A percentile compares a stretch with the other conserved stretches of the same genome.
phyloP scores from a whole-genome alignment of 2,113 vertebrate species.

The Puffinus mauretanicus region DNA sequence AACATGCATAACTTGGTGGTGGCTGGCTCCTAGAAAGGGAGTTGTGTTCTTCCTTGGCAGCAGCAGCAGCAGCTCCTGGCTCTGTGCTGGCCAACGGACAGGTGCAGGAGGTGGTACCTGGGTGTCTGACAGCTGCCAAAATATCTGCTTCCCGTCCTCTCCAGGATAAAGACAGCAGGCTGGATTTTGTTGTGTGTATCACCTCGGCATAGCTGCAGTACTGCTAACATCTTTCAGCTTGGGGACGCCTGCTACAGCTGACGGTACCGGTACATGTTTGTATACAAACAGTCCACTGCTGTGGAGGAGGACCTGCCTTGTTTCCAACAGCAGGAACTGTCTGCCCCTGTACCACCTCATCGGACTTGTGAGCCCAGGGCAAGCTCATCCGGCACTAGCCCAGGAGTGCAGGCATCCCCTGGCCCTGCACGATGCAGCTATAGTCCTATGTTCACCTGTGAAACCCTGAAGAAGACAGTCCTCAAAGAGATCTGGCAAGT shows the following conservation, averaged over 20 bases:
- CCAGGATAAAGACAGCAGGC: background rate
- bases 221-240: background rate
- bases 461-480: background rate
- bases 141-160: background rate
- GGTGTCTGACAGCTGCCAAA: background rate
- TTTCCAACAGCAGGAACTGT: background rate
- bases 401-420: background rate
- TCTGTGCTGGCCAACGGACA: background rate
- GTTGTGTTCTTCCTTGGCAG: background rate
- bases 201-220: fast-evolving
- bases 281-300: background rate
- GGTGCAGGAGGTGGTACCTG: background rate
- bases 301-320: background rate
- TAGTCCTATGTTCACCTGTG: background rate
- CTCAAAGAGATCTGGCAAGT: background rate
- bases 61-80: background rate
- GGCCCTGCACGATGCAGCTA: background rate
- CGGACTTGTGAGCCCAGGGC: background rate
- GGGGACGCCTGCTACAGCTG: background rate
- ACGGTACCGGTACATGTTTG: background rate
- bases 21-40: background rate
- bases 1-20: background rate
- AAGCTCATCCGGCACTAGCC: background rate
- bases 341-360: background rate
- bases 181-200: background rate